phyloP scores from a whole-genome alignment of 1,140 invertebrate species.

The Danaus melanippus region DNA sequence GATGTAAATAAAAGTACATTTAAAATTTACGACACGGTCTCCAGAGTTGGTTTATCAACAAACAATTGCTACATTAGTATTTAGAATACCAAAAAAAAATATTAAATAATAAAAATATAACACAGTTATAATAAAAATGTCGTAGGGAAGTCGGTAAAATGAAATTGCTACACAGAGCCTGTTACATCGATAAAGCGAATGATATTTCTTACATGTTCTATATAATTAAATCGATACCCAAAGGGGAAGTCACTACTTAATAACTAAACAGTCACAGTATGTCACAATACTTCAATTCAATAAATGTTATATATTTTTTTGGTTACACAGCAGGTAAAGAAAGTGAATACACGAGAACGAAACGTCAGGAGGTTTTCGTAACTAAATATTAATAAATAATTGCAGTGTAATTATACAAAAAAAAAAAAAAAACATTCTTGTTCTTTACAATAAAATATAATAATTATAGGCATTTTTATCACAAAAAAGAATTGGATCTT shows the following conservation, averaged over 20 bases:
- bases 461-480: slow-evolving; percentile 43
- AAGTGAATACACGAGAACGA: slow-evolving; percentile 41
- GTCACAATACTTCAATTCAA: slow-evolving; percentile 32
- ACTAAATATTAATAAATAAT: slow-evolving; percentile 45
- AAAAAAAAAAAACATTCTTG: slow-evolving; percentile 37
- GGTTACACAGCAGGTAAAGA: slow-evolving; percentile 31
- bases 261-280: slow-evolving; percentile 47
- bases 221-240: slow-evolving; percentile 28
- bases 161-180: slow-evolving; percentile 38
- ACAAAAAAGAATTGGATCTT: slow-evolving; percentile 41
- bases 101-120: slow-evolving; percentile 11
- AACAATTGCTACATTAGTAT: background rate
- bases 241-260: slow-evolving; percentile 34
- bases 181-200: slow-evolving; percentile 34
- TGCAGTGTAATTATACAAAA: slow-evolving; percentile 28
- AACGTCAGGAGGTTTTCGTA: slow-evolving; percentile 31
- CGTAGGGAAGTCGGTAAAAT: slow-evolving; percentile 15
- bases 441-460: slow-evolving; percentile 41
- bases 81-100: background rate
- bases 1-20: too few relatives aligned
- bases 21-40: too few relatives aligned
- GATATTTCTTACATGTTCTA: slow-evolving; percentile 32
- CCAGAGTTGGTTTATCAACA: too few relatives aligned
- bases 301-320: slow-evolving; percentile 27
- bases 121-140: slow-evolving; percentile 22